Evolutionary conservation across 1,140 invertebrate species (phyloP).

Genomic region (Aethina tumida): DNA sequence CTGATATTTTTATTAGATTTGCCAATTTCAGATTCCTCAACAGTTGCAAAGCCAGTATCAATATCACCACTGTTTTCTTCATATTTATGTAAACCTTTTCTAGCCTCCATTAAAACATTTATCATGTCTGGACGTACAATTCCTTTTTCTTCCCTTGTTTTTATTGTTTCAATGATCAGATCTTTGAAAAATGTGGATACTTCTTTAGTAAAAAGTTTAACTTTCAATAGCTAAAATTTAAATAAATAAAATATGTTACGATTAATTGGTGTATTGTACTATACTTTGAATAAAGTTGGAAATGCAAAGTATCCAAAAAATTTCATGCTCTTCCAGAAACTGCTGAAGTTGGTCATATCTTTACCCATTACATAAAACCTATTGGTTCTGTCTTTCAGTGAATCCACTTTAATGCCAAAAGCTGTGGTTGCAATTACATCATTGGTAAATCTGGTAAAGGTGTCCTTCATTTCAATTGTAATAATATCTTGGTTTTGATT

Average conservation of each 20-base stretch:
- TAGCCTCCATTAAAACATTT: constrained; percentile 29
- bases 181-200: background rate
- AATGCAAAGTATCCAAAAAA: constrained; percentile 12
- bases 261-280: too few relatives aligned
- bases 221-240: too few relatives aligned
- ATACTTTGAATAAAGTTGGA: constrained; percentile 17
- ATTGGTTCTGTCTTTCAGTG: constrained; percentile 36
- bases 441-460: constrained; percentile 12
- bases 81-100: too few relatives aligned
- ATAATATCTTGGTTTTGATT: constrained; percentile 17
- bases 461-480: constrained; percentile 21
- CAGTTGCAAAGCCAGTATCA: too few relatives aligned
- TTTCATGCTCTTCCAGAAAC: constrained; percentile 24
- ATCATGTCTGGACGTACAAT: constrained; percentile 36
- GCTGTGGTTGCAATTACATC: constrained; percentile 2
- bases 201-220: too few relatives aligned
- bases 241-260: too few relatives aligned
- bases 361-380: constrained; percentile 37
- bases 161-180: constrained; percentile 20
- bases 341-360: constrained; percentile 19
- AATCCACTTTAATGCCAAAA: constrained; percentile 36
- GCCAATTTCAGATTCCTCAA: too few relatives aligned
- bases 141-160: constrained; percentile 24
- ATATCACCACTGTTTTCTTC: too few relatives aligned
- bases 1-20: too few relatives aligned